Conservation (phyloP, 1,140 invertebrate species). For the Oncopodura yosiiana region DNA sequence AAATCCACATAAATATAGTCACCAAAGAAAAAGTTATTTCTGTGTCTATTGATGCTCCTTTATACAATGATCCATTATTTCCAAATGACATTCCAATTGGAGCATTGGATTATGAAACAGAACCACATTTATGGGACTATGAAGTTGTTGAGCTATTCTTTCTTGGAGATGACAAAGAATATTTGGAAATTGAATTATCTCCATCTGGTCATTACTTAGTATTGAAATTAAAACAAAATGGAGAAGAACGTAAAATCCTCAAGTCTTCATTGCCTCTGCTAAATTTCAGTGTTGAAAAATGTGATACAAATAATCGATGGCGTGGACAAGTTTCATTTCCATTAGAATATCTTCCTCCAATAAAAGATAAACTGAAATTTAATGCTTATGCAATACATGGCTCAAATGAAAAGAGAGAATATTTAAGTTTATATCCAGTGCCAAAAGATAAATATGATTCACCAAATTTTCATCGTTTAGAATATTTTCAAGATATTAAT, state of each 20-base stretch:
- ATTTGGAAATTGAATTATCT: conserved; percentile 45
- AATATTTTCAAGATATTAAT: conserved; percentile 5
- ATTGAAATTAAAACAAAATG: conserved; percentile 40
- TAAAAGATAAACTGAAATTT: conserved; percentile 42
- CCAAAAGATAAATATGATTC: conserved; percentile 38
- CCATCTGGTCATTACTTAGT: conserved; percentile 43
- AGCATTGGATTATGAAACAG: not conserved
- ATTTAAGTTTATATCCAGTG: conserved; percentile 44
- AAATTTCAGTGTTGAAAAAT: not conserved
- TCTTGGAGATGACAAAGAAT: conserved; percentile 41
- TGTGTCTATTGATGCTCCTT: conserved; percentile 9
- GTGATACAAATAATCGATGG: too few relatives aligned
- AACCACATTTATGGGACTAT: too few relatives aligned
- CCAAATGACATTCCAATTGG: not conserved
- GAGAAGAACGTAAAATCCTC: conserved; percentile 38
- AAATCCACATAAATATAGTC: too few relatives aligned
- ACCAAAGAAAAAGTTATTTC: too few relatives aligned
- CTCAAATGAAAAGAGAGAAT: conserved; percentile 39
- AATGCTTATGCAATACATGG: conserved; percentile 52
- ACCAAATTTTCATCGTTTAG: conserved; percentile 42
- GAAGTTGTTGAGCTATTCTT: too few relatives aligned
- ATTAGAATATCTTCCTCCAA: conserved; percentile 41
- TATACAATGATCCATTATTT: conserved; percentile 6
- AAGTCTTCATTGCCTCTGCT: conserved; percentile 23
- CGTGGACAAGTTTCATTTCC: conserved; percentile 41